These are phyloP conservation scores for Steinernema hermaphroditum DNA, from an alignment of 2,888 invertebrate species.

Conservation along the genomic window DNA sequence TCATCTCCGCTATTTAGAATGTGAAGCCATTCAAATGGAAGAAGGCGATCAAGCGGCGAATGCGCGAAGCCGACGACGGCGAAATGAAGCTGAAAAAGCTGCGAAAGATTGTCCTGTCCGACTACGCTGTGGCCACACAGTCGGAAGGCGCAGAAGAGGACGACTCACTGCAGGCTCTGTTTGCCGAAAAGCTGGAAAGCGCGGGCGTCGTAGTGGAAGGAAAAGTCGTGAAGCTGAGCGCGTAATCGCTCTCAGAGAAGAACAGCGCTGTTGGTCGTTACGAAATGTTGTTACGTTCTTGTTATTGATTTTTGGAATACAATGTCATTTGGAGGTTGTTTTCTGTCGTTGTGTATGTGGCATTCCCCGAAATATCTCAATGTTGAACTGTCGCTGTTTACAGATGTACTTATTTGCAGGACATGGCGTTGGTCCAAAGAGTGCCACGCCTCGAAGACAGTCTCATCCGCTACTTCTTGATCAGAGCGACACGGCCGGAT, in stretches of 20 bases:
- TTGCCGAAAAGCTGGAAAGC: conserved; percentile 14
- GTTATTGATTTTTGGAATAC: background rate
- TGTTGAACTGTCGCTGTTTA: too few species aligned
- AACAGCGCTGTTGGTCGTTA: background rate
- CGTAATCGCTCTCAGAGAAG: background rate
- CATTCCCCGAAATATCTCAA: background rate
- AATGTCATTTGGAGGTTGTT: background rate
- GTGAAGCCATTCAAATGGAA: conserved; percentile 33
- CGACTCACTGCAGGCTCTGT: background rate
- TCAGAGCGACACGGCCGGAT: background rate
- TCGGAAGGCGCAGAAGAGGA: conserved; percentile 22
- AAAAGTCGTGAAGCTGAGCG: conserved; percentile 26
- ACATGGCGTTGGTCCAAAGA: background rate
- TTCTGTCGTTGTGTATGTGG: background rate
- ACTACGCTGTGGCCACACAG: background rate
- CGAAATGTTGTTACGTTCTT: background rate
- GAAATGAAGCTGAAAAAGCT: conserved; percentile 35
- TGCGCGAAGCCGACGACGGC: conserved; percentile 25
- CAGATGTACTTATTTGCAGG: background rate
- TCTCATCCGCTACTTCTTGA: background rate
- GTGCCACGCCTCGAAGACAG: background rate
- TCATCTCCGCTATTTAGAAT: background rate
- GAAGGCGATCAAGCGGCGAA: conserved; percentile 33
- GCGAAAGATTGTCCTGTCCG: conserved; percentile 31
- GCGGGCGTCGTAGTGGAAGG: conserved; percentile 35